phyloP scores from a whole-genome alignment of 2,888 invertebrate species.

The Fissipunctia ypsillon region DNA sequence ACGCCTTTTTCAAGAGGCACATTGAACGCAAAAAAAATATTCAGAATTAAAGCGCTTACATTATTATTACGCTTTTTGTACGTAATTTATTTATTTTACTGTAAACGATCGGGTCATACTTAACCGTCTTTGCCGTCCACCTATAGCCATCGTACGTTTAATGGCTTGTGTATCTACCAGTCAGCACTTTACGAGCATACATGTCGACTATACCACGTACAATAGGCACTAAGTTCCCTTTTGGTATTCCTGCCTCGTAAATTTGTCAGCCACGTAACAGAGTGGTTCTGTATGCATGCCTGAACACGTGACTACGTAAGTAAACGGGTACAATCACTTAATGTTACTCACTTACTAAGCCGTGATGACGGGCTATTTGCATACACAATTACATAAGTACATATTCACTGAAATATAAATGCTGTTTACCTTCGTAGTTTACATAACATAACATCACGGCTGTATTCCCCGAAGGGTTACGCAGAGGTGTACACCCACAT shows the following conservation, averaged over 20 bases:
- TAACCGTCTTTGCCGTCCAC: neutral
- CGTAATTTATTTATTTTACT: neutral
- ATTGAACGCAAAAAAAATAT: neutral
- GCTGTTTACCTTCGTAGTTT: conserved; percentile 7
- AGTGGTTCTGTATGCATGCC: conserved; percentile 56
- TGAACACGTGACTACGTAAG: conserved; percentile 38
- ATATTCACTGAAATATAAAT: conserved; percentile 32
- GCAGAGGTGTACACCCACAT: neutral
- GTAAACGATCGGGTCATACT: neutral
- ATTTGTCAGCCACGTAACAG: conserved; percentile 53
- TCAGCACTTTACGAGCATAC: conserved; percentile 25
- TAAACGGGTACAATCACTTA: conserved; percentile 60
- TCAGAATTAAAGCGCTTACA: neutral
- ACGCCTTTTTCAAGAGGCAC: neutral
- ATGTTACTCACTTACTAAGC: conserved; percentile 49
- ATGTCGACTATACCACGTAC: conserved; percentile 9
- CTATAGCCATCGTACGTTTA: conserved; percentile 13
- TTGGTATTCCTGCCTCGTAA: conserved; percentile 63
- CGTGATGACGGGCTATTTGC: conserved; percentile 42
- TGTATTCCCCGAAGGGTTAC: neutral
- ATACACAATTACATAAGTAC: conserved; percentile 35
- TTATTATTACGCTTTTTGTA: neutral
- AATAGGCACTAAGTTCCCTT: conserved; percentile 39
- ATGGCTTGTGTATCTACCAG: conserved; percentile 17
- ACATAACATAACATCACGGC: neutral